Evolutionary conservation across 2,113 vertebrate genomes (phyloP).

Genomic region (Pseudorhombus dupliciocellatus): DNA sequence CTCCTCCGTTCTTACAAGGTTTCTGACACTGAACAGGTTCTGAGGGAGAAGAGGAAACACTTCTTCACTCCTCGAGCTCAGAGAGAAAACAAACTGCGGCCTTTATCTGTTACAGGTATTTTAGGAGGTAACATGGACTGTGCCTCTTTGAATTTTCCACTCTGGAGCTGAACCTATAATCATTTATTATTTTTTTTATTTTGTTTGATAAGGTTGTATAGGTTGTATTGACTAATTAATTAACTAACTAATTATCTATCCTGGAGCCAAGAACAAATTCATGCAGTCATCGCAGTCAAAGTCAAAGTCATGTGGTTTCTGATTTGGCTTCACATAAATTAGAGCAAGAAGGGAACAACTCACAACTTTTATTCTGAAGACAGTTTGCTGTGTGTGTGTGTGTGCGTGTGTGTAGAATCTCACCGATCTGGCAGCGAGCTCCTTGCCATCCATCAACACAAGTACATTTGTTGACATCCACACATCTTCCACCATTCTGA

Average conservation of each 20-base stretch:
- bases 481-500: conserved; percentile 81
- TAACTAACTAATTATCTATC: not conserved
- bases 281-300: not conserved
- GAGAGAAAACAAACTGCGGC: too few relatives aligned
- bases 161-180: too few relatives aligned
- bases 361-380: too few relatives aligned
- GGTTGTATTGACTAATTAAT: too few relatives aligned
- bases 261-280: not conserved
- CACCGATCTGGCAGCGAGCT: conserved; percentile 85
- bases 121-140: too few relatives aligned
- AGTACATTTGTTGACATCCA: conserved; percentile 84
- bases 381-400: too few relatives aligned
- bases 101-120: too few relatives aligned
- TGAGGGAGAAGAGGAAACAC: conserved; percentile 37
- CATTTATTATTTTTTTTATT: not conserved
- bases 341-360: too few relatives aligned
- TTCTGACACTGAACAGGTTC: conserved; percentile 79
- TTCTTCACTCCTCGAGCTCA: too few relatives aligned
- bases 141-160: too few relatives aligned
- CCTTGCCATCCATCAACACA: conserved; percentile 81
- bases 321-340: not conserved
- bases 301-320: not conserved
- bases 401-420: not conserved
- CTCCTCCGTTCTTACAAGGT: conserved; percentile 75
- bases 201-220: too few relatives aligned